Base-by-base conservation (phyloP, 2,888 invertebrate species). In the Mylabris sibirica region DNA sequence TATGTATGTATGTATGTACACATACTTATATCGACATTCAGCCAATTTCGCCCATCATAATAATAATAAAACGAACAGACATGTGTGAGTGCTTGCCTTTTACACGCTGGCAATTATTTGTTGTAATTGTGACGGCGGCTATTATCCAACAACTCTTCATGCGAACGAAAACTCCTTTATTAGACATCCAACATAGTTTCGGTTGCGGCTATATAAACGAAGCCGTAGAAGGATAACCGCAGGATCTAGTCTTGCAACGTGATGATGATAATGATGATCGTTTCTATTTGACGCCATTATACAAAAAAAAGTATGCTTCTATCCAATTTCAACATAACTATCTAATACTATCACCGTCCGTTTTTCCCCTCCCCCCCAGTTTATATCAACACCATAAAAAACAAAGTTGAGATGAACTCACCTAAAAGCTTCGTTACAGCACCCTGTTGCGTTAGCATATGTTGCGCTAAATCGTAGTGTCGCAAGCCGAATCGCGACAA, bases 371-470 rank as follows among this genome's bases (percentile, higher is more conserved):
- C n/a, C n/a, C n/a, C n/a, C n/a, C n/a, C n/a, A n/a, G n/a, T 30
- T 30, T 30, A 30, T 30, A 6, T 30, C 30, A 30, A 30, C 8
- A 6, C 8, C 8, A 30, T 30, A 38, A 67, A n/a, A 14, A 8
- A 26, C 2, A 68, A 62, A n/a, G n/a, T n/a, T n/a, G n/a, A n/a
- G n/a, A n/a, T n/a, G n/a, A n/a, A 86, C 93, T 93, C 86, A 95
- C 96, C 96, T 83, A 96, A 87, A 82, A 96, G 88, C 87, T 96
- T 96, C 76, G 94, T 95, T 79, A 94, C 96, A 81, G 95, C 95
- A 79, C 95, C 95, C 87, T 96, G 95, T 87, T 96, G 95, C 70
- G 93, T 93, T 66, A 96, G 89, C 88, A 96, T 94, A 82, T 96
- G 96, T 81, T 95, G 94, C 5, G 96, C 95, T 81, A 96, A 89